Base-by-base conservation (phyloP, 2,888 invertebrate genomes). In the Drosophila meridiana region DNA sequence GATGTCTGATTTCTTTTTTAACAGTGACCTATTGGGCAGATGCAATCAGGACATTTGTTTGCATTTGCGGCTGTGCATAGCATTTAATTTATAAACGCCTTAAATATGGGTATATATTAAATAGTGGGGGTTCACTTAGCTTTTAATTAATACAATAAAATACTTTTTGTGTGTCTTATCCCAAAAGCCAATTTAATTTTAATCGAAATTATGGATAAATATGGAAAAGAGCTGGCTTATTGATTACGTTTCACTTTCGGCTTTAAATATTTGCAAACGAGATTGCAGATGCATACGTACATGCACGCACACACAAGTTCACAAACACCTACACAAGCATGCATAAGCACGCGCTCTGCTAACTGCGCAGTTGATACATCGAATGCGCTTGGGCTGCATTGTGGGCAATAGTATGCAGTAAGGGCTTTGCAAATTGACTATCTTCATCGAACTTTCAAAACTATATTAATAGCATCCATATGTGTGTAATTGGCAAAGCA, bases 71-170 rank as follows among this genome's bases (percentile, higher is more conserved):
- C n/a, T n/a, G 66, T 74, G 30, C 30, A 69, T 62, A 66, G 57
- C 59, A 64, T 74, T 70, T 59, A 69, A 67, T 71, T 81, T 71
- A 72, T 71, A 73, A 56, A 63, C 69, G 50, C 66, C 68, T 67
- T 70, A 86, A 81, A 81, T 76, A 76, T 74, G 82, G 78, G 78
- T 74, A 7, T 34, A 70, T 70, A 62, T 72, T 57, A 65, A 76
- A 80, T 30, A 3, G 20, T 28, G 38, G 34, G 45, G 40, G 63
- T 43, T 36, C 65, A 80, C 80, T 76, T 68, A 72, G 80, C 42
- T 66, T 60, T 63, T 68, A 79, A 70, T 76, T 73, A 73, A 59
- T 62, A 65, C 66, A 53, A 38, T 38, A 43, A 34, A 50, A 58
- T 42, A 56, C 58, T 60, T 72, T 45, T 26, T 69, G 62, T 67